A percentile compares a stretch with the other conserved stretches of the same genome.
These are phyloP conservation scores for Eidolon helvum DNA, from an alignment of 2,113 vertebrate species.

Conservation along the genomic window DNA sequence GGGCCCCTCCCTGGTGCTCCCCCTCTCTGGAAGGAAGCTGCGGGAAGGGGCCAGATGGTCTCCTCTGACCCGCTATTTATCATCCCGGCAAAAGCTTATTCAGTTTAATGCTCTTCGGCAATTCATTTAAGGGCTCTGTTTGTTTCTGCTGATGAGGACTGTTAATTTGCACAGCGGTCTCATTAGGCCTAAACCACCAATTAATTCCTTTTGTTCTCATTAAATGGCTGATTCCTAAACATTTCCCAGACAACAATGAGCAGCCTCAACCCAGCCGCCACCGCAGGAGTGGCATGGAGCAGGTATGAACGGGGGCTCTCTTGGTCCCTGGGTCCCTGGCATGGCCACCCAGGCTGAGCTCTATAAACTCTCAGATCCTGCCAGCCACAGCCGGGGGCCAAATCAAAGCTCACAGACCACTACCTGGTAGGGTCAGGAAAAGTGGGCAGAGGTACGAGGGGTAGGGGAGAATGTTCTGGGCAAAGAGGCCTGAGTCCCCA, in stretches of 20 bases:
- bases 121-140: conserved; percentile 90
- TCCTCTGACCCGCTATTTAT: conserved; percentile 84
- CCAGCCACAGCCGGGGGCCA: not conserved
- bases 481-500: not conserved
- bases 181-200: conserved; percentile 92
- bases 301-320: conserved; percentile 57
- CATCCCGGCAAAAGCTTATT: conserved; percentile 84
- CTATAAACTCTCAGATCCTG: conserved; percentile 76
- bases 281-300: conserved; percentile 64
- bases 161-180: conserved; percentile 93
- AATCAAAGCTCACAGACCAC: conserved; percentile 64
- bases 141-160: conserved; percentile 94
- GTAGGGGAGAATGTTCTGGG: no score
- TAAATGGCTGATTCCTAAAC: conserved; percentile 91
- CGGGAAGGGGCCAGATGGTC: conserved; percentile 87
- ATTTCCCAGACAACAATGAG: conserved; percentile 87
- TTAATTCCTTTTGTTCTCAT: conserved; percentile 92
- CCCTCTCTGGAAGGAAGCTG: conserved; percentile 75
- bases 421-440: not conserved
- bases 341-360: not conserved
- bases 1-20: not conserved
- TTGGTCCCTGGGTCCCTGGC: not conserved
- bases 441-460: fast-evolving
- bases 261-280: conserved; percentile 74
- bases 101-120: conserved; percentile 86